Evolutionary conservation across 53 echinoderm and acorn worm species (phyloP), one percentile per base, ranked within the genome.

Genomic region (Pentamera pediparva): DNA sequence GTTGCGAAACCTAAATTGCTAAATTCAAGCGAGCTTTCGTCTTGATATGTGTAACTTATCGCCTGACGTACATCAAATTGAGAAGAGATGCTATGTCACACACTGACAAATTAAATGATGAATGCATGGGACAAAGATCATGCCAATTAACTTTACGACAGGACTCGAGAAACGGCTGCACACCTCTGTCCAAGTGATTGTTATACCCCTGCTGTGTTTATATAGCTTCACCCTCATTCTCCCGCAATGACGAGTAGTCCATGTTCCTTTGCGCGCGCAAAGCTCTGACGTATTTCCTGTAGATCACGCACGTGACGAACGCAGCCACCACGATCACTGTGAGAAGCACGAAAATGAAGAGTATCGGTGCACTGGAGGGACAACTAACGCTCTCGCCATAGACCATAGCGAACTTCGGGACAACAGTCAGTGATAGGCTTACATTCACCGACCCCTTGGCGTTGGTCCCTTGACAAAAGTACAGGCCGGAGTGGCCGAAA

Each of bases 281-380:
- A 2, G 67, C 67, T 43, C 29, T 67, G 20, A 67, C 4, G n/a
- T 38, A 67, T 29, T 67, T 67, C 27, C 67, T 40, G 45, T 67
- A 67, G 28, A 67, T 22, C 12, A 43, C 24, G 29, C 28, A 27
- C 21, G 29, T 38, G 24, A 41, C 27, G 27, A 20, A 37, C 7
- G 30, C 15, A 18, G 27, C 37, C 13, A 40, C 1, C 3, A 38
- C 10, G 26, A 67, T 4, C 12, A 26, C 30, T 24, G 30, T 15
- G 18, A 13, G 45, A 11, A 67, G 40, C 25, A 45, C 25, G 6
- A 67, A 4, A 8, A 67, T 9, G 30, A 67, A 32, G 31, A 67
- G 8, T 8, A 67, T 18, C 4, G 67, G 67, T 28, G 11, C 18
- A 7, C 31, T 21, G 17, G 41, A 67, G 15, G 67, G 45, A 26